Percentiles rank a stretch among this genome's conserved stretches.
Evolutionary conservation across 2,113 vertebrate species (phyloP).

Genomic region (Corapipo altera): DNA sequence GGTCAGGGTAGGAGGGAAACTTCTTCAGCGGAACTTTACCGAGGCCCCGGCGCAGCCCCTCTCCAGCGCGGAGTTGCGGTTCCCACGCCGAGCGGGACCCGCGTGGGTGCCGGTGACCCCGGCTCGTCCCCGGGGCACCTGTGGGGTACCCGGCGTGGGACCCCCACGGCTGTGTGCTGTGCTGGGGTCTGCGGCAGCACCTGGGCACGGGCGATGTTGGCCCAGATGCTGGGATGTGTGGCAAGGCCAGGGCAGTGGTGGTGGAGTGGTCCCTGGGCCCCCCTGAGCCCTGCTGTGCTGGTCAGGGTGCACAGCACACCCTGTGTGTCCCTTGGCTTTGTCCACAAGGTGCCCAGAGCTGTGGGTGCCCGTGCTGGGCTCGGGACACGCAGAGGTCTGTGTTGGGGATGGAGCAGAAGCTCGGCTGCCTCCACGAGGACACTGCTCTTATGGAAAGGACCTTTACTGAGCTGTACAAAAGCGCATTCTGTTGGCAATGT

Average conservation of each 20-base stretch:
- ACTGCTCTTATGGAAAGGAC: not conserved
- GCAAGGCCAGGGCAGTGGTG: not conserved
- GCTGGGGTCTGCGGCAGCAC: not conserved
- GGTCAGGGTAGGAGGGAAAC: not conserved
- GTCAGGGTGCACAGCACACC: rapidly evolving
- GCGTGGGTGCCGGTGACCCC: not conserved
- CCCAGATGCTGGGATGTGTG: not conserved
- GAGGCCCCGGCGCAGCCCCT: not conserved
- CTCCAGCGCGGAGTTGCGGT: not conserved
- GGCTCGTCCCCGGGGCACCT: not conserved
- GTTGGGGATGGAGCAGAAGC: not conserved
- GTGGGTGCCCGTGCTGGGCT: rapidly evolving
- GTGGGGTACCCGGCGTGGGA: rapidly evolving
- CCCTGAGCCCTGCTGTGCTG: not conserved
- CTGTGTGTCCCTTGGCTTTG: rapidly evolving
- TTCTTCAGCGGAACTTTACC: not conserved
- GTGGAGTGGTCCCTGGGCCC: not conserved
- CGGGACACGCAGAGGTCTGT: not conserved
- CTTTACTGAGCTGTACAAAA: not conserved
- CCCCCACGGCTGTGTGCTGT: not conserved
- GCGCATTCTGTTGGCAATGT: not conserved
- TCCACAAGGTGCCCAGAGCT: rapidly evolving
- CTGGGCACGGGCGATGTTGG: rapidly evolving
- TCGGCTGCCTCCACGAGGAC: not conserved
- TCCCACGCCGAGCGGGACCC: not conserved